Evolutionary conservation across 2,888 invertebrate genomes (phyloP).

Genomic region (Tachina fera): DNA sequence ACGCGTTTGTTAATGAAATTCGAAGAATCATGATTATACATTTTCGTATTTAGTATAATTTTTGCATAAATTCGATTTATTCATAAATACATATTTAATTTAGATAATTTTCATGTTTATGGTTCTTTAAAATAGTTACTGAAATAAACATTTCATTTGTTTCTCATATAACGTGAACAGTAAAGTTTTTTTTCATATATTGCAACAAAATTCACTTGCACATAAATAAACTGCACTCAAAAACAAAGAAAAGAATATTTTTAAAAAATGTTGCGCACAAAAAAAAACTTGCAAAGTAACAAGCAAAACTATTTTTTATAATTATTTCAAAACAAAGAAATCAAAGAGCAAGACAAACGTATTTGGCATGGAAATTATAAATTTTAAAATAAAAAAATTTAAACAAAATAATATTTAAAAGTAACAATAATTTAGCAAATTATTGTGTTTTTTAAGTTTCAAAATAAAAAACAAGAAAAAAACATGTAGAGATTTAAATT

Average conservation of each 20-base stretch:
- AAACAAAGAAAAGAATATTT: slow-evolving; percentile 34
- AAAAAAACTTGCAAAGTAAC: slow-evolving; percentile 64
- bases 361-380: slow-evolving; percentile 57
- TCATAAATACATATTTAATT: too few relatives aligned
- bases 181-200: neutral
- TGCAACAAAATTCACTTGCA: slow-evolving; percentile 46
- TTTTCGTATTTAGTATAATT: too few relatives aligned
- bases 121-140: neutral
- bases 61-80: too few relatives aligned
- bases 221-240: slow-evolving; percentile 59
- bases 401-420: slow-evolving; percentile 10
- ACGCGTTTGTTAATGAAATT: too few relatives aligned
- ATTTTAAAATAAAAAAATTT: slow-evolving; percentile 6
- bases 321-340: slow-evolving; percentile 4
- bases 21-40: too few relatives aligned
- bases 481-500: neutral
- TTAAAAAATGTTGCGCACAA: slow-evolving; percentile 55
- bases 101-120: too few relatives aligned
- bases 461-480: slow-evolving; percentile 13
- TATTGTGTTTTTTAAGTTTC: slow-evolving; percentile 24
- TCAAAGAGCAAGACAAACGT: slow-evolving; percentile 69
- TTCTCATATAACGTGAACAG: slow-evolving; percentile 32
- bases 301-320: slow-evolving; percentile 61
- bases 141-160: slow-evolving; percentile 15
- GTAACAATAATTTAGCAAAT: slow-evolving; percentile 16